A percentile compares a stretch with the other conserved stretches of the same genome.
Conservation (phyloP, 2,888 invertebrate genomes). For the Plebejus melissa region DNA sequence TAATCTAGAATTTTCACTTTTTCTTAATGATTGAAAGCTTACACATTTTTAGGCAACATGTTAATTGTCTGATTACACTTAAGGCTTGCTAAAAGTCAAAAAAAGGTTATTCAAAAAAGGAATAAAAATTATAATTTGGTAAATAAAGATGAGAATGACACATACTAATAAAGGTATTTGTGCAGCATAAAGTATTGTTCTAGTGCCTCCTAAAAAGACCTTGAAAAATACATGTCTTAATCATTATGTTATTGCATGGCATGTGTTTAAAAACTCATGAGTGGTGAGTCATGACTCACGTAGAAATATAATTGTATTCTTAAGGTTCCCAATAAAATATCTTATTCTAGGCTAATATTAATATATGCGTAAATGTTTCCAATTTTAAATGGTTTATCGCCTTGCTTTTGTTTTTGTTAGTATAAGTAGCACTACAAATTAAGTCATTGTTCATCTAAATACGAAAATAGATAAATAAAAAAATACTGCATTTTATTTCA, state of each 20-base stretch:
- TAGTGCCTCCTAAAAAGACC: too few species aligned
- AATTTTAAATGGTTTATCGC: not conserved
- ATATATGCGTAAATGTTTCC: not conserved
- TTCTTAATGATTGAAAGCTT: not conserved
- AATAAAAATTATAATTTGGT: too few species aligned
- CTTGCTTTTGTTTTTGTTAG: not conserved
- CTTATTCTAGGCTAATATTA: not conserved
- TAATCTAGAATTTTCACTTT: not conserved
- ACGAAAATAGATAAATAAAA: not conserved
- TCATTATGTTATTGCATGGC: too few species aligned
- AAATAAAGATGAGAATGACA: too few species aligned
- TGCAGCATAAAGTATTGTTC: too few species aligned
- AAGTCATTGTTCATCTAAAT: not conserved
- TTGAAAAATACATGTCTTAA: too few species aligned
- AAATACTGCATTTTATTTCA: not conserved
- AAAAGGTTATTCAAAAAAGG: too few species aligned
- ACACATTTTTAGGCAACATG: too few species aligned
- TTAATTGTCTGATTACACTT: too few species aligned
- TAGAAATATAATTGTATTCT: not conserved
- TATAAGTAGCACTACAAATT: not conserved
- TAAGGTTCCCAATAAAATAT: not conserved
- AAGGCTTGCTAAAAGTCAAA: too few species aligned
- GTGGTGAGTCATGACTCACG: not conserved
- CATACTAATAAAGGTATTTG: too few species aligned
- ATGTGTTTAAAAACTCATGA: too few species aligned